Evolutionary conservation across 1,140 invertebrate species (phyloP).

Genomic region (Trichonephila clavipes): DNA sequence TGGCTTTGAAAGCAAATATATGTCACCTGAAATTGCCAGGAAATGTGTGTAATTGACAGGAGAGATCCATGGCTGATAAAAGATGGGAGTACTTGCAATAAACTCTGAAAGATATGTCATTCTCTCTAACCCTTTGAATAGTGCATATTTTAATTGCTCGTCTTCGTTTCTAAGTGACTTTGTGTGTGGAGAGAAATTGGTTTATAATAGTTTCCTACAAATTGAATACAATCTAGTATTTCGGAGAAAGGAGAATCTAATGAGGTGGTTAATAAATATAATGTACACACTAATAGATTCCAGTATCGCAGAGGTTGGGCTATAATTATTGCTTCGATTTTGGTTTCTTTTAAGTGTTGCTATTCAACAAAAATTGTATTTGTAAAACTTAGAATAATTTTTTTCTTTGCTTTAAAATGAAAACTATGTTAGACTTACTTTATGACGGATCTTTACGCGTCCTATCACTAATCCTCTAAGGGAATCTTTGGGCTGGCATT

Average conservation of each 20-base stretch:
- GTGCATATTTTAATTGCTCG: not conserved
- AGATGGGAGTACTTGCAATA: not conserved
- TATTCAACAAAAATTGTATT: no score
- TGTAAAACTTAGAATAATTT: no score
- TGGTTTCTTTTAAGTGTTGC: no score
- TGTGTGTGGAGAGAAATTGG: not conserved
- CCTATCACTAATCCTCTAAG: no score
- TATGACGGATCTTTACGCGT: no score
- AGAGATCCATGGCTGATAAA: not conserved
- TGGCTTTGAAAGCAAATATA: constrained; percentile 40
- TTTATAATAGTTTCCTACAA: not conserved
- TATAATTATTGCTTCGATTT: no score
- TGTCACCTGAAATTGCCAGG: constrained; percentile 51
- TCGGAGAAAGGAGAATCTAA: not conserved
- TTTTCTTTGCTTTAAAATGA: no score
- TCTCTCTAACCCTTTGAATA: not conserved
- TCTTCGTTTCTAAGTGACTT: not conserved
- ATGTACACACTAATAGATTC: no score
- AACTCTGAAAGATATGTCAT: not conserved
- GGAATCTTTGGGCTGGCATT: no score
- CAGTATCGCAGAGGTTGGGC: no score
- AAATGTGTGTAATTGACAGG: constrained; percentile 55
- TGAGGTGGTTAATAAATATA: not conserved
- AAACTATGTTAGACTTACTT: no score
- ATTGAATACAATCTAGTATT: not conserved